These are phyloP conservation scores for Eucera pruinosa DNA, from an alignment of 2,888 invertebrate genomes.

Conservation along the genomic window DNA sequence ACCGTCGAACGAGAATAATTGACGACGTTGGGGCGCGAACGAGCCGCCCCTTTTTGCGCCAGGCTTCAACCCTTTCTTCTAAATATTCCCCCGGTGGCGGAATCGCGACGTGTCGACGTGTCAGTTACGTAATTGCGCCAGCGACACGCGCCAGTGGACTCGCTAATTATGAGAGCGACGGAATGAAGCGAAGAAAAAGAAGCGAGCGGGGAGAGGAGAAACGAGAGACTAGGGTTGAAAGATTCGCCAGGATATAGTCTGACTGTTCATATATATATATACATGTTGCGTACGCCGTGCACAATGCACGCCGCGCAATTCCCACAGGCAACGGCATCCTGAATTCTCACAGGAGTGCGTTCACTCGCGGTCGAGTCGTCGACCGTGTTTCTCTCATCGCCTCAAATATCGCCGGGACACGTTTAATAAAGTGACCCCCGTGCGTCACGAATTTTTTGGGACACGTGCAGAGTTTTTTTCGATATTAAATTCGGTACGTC, in stretches of 20 bases:
- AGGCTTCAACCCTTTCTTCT: neutral
- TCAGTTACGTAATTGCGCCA: slow-evolving; percentile 69
- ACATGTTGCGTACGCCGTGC: slow-evolving; percentile 31
- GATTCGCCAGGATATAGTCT: slow-evolving; percentile 49
- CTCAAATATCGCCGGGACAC: slow-evolving; percentile 23
- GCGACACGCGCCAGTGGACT: slow-evolving; percentile 60
- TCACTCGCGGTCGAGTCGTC: slow-evolving; percentile 64
- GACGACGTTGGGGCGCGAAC: neutral
- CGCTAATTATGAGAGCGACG: slow-evolving; percentile 73
- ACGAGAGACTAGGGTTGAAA: slow-evolving; percentile 55
- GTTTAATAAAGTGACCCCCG: too few relatives aligned
- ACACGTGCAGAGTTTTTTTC: too few relatives aligned
- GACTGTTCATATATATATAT: slow-evolving; percentile 17
- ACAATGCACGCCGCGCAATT: slow-evolving; percentile 65
- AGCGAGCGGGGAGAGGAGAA: slow-evolving; percentile 11
- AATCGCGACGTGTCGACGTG: slow-evolving; percentile 41
- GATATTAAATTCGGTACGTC: too few relatives aligned
- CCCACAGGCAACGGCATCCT: slow-evolving; percentile 60
- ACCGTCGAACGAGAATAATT: neutral
- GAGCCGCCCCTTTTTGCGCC: neutral
- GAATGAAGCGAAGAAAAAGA: slow-evolving; percentile 48
- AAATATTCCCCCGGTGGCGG: neutral
- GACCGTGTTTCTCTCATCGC: slow-evolving; percentile 49
- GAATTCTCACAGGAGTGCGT: slow-evolving; percentile 63
- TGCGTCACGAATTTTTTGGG: too few relatives aligned